Percentiles rank a stretch among this genome's conserved stretches.
Evolutionary conservation across 2,888 invertebrate genomes (phyloP).

Genomic region (Drosophila atroscutellata): DNA sequence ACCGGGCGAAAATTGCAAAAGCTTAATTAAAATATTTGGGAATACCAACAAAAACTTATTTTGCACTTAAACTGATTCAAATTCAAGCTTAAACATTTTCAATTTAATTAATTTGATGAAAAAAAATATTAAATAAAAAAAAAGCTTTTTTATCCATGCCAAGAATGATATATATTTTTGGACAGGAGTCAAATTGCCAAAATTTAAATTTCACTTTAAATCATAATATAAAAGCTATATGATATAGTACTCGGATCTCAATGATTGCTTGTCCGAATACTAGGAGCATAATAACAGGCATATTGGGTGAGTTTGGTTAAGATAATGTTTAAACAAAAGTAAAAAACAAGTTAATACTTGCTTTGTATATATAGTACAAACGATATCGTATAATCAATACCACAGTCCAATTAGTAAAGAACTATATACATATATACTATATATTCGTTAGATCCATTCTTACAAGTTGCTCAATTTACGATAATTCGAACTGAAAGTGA

Average conservation of each 20-base stretch:
- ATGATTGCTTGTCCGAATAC: background rate
- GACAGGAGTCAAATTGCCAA: background rate
- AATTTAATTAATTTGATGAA: background rate
- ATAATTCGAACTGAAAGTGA: too few species aligned
- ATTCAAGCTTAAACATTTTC: background rate
- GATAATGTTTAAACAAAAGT: too few species aligned
- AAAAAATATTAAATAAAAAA: background rate
- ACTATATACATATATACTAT: too few species aligned
- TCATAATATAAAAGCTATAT: background rate
- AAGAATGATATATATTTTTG: background rate
- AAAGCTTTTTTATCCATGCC: background rate
- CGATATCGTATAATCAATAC: too few species aligned
- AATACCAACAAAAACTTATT: background rate
- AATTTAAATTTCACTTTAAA: too few species aligned
- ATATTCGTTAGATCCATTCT: too few species aligned
- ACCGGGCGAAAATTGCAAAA: background rate
- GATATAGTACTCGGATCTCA: background rate
- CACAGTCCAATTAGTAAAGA: too few species aligned
- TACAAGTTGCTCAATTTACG: too few species aligned
- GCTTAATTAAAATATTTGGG: constrained; percentile 6
- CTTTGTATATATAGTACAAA: too few species aligned
- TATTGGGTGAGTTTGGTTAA: background rate
- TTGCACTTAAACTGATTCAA: background rate
- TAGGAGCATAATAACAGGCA: background rate
- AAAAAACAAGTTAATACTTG: too few species aligned